Percentiles rank a stretch among this genome's conserved stretches.
Evolutionary conservation across 2,113 vertebrate species (phyloP).

Genomic region (Calidris pugnax): DNA sequence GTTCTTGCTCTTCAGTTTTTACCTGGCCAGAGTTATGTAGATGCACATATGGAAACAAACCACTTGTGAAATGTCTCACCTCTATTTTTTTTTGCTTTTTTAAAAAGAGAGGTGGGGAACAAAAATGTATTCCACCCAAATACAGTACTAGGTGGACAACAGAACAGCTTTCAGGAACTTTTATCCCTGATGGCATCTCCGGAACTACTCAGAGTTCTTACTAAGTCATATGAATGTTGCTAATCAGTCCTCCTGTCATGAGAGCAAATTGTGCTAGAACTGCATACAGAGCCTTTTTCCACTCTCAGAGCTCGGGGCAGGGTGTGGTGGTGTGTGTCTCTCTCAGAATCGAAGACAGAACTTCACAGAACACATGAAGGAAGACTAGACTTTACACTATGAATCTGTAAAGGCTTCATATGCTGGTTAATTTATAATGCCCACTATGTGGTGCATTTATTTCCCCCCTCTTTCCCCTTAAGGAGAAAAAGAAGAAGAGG

Average conservation of each 20-base stretch:
- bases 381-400: background rate
- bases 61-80: background rate
- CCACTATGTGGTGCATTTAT: background rate
- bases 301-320: background rate
- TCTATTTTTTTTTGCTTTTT: background rate
- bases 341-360: background rate
- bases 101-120: background rate
- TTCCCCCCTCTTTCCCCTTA: rapidly evolving
- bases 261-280: background rate
- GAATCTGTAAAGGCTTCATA: background rate
- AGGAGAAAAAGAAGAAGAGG: background rate
- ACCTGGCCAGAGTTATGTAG: background rate
- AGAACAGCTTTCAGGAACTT: background rate
- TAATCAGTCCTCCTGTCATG: background rate
- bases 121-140: background rate
- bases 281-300: background rate
- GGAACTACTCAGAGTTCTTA: background rate
- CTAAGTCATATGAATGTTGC: background rate
- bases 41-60: background rate
- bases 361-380: background rate
- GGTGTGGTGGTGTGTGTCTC: rapidly evolving
- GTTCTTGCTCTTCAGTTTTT: background rate
- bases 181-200: background rate
- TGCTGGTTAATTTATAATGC: background rate
- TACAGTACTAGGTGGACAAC: background rate